These are phyloP conservation scores for Bergia puertoricense DNA, from an alignment of 92 coral and sea anemone genomes.

Conservation along the genomic window DNA sequence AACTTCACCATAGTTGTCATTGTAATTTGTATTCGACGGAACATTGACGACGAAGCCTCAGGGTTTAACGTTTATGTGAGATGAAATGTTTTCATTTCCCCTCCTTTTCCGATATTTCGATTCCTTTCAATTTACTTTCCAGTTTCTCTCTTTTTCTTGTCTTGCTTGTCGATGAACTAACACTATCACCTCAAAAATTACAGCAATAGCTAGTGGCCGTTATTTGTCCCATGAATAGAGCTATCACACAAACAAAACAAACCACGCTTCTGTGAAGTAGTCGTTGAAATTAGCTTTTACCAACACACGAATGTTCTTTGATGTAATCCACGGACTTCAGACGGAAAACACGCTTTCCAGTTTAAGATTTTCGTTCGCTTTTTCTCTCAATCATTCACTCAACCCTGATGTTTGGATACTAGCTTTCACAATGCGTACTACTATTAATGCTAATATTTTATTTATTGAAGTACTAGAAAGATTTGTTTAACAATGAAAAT, in stretches of 20 bases:
- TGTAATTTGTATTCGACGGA: constrained; percentile 8
- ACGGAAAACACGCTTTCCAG: background rate
- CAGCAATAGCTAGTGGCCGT: constrained; percentile 13
- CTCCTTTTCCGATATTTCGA: background rate
- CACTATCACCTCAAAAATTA: constrained; percentile 16
- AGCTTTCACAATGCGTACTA: background rate
- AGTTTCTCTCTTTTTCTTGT: background rate
- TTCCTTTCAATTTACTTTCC: background rate
- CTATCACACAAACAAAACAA: constrained; percentile 34
- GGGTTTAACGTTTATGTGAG: background rate
- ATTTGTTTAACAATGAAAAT: constrained; percentile 42
- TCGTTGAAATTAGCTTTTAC: background rate
- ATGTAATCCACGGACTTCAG: background rate
- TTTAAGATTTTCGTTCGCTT: background rate
- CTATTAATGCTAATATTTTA: constrained; percentile 37
- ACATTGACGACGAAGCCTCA: constrained; percentile 3
- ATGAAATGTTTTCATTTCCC: background rate
- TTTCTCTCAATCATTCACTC: background rate
- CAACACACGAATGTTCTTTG: background rate
- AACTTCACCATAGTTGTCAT: background rate
- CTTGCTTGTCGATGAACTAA: constrained; percentile 1
- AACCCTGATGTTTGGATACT: background rate
- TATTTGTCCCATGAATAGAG: constrained; percentile 39
- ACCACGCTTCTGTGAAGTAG: constrained; percentile 3
- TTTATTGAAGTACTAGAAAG: constrained; percentile 34